phyloP scores from a whole-genome alignment of 2,113 vertebrate genomes.

The Sceloporus tristichus region DNA sequence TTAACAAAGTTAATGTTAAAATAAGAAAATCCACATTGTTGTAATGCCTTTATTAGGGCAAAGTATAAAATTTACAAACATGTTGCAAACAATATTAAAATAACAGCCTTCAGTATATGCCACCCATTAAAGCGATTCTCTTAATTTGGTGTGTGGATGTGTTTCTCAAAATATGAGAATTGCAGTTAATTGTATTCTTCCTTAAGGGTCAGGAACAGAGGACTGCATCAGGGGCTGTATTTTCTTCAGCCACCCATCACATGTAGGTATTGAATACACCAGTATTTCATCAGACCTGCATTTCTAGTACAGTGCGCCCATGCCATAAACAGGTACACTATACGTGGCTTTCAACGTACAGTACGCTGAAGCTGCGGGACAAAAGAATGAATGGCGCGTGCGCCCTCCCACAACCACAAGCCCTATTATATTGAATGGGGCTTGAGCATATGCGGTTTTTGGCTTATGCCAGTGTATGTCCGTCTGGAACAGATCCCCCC shows the following conservation, averaged over 20 bases:
- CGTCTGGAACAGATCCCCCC: too few relatives aligned
- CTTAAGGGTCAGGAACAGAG: not conserved
- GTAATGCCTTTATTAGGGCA: not conserved
- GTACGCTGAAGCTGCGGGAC: too few relatives aligned
- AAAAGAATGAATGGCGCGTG: too few relatives aligned
- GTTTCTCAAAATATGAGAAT: not conserved
- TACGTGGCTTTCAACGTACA: too few relatives aligned
- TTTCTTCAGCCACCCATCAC: not conserved
- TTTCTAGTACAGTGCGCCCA: not conserved
- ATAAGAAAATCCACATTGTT: not conserved
- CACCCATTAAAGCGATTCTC: not conserved
- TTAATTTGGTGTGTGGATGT: not conserved
- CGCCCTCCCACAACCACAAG: too few relatives aligned
- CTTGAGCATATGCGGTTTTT: too few relatives aligned
- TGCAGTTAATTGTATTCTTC: not conserved
- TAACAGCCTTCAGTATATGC: not conserved
- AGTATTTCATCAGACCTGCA: not conserved
- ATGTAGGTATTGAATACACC: not conserved
- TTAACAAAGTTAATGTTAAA: not conserved
- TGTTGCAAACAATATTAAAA: not conserved
- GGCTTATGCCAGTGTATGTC: too few relatives aligned
- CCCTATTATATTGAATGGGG: too few relatives aligned
- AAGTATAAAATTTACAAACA: not conserved
- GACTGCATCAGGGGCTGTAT: not conserved
- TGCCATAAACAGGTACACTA: too few relatives aligned